Evolutionary conservation across 2,797 vertebrate genomes (phyloP), one percentile per base, ranked within the genome.

Genomic region (Heterohyrax brucei): DNA sequence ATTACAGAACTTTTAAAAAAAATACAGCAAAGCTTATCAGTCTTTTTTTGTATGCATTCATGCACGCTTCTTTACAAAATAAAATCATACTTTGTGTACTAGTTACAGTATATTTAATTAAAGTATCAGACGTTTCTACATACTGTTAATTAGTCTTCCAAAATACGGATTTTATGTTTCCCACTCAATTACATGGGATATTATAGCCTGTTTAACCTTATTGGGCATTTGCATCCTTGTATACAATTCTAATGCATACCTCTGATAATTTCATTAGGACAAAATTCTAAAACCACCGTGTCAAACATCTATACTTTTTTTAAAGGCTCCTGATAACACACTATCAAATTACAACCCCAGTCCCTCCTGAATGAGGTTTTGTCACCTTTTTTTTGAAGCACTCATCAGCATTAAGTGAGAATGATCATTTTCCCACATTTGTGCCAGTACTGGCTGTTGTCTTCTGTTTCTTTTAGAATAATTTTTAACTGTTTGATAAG

Each of bases 141-240:
- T 72, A 22, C 82, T 83, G 87, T 46, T 79, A 33, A 62, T 75
- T 93, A 14, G 44, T 92, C n/a, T 96, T 93, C 44, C 89, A 86
- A 91, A 88, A 77, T 10, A 79, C 39, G 53, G 86, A 59, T 92
- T 72, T 89, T 85, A 7, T 70, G 10, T 93, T 80, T 76, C n/a
- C 24, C 21, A 22, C 77, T 92, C 44, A 68, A 59, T 85, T 28
- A 92, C 13, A 68, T 94, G 28, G 13, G 44, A 7, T 87, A 30
- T 87, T 6, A 1, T 94, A 53, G 26, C 16, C 78, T 80, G 84
- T 22, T 96, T 81, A 88, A 46, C n/a, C 44, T 87, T 88, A 30
- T 61, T 77, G 10, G 39, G 9, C 24, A 50, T 66, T 78, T 76
- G n/a, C 72, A 61, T 84, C 33, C 59, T 89, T 89, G 19, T 24